Evolutionary conservation across 2,113 vertebrate genomes (phyloP), one percentile per base, ranked within the genome.

Genomic region (Ranitomeya imitator): DNA sequence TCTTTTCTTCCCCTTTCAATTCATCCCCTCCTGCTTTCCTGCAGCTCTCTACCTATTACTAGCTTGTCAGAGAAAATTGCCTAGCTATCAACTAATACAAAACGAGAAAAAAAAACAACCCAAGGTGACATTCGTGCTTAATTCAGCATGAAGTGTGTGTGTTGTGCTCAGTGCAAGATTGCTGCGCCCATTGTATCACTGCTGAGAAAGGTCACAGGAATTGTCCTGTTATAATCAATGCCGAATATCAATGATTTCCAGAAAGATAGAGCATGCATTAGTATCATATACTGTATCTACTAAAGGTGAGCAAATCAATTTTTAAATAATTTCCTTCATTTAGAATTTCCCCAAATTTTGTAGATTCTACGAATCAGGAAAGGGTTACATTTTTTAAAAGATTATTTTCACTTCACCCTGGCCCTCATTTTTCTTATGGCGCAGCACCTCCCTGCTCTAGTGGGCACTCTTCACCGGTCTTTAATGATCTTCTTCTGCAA

Each of bases 41-140:
- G 73, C 82, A 84, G 87, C 82, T 89, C 74, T 85, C 31, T 89
- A 85, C 87, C 87, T 89, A 89, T 89, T 89, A 89, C 87, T 73
- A 89, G 61, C 81, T 79, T 89, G 87, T 89, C 87, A 89, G 81
- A 61, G 87, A 89, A 89, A 89, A 89, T 89, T 89, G 87, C 82
- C 81, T 89, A 18, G 81, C 87, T 89, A 79, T 89, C 87, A 89
- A 85, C 87, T 89, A 89, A 84, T 79, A 85, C 87, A 84, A 89
- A 84, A 74, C 45, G 71, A 45, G 31, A 76, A 85, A 78, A 86
- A 80, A 87, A 80, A 60, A 87, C 86, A 87, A 69, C 71, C 84
- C 81, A 89, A 89, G 87, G 87, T 89, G 87, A 89, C 87, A 89
- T 89, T 89, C 26, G 18, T 61, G 80, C 61, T 89, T 85, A 89